phyloP scores from a whole-genome alignment of 2,888 invertebrate species.

The Meandrusa payeni region DNA sequence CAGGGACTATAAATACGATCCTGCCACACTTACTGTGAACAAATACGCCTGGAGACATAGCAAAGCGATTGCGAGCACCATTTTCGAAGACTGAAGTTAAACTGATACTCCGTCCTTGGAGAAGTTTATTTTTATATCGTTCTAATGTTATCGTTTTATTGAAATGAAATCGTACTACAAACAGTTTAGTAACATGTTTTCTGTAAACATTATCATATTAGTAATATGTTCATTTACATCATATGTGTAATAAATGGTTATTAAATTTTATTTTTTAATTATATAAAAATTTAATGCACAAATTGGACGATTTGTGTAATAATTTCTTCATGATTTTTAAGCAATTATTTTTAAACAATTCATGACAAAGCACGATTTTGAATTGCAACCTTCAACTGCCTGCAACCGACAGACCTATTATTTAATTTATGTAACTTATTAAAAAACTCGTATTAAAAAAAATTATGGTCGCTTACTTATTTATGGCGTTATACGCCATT shows the following conservation, averaged over 20 bases:
- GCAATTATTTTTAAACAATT: not conserved
- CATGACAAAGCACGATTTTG: not conserved
- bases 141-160: conserved; percentile 8
- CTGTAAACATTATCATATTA: conserved; percentile 16
- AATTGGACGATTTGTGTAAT: not conserved
- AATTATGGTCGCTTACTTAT: too few relatives aligned
- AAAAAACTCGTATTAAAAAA: too few relatives aligned
- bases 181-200: conserved; percentile 18
- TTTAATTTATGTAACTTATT: too few relatives aligned
- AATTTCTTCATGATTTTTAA: not conserved
- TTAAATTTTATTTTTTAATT: not conserved
- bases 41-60: conserved; percentile 25
- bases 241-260: conserved; percentile 10
- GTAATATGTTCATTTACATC: conserved; percentile 13
- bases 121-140: conserved; percentile 23
- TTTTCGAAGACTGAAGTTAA: conserved; percentile 14
- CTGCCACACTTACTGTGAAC: conserved; percentile 27
- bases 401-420: too few relatives aligned
- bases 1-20: too few relatives aligned
- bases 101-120: conserved; percentile 11
- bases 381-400: too few relatives aligned
- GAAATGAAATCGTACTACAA: conserved; percentile 8
- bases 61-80: conserved; percentile 18
- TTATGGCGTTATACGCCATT: too few relatives aligned
- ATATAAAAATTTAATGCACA: not conserved